Evolutionary conservation across 2,888 invertebrate species (phyloP).

Genomic region (Apotomis betuletana): DNA sequence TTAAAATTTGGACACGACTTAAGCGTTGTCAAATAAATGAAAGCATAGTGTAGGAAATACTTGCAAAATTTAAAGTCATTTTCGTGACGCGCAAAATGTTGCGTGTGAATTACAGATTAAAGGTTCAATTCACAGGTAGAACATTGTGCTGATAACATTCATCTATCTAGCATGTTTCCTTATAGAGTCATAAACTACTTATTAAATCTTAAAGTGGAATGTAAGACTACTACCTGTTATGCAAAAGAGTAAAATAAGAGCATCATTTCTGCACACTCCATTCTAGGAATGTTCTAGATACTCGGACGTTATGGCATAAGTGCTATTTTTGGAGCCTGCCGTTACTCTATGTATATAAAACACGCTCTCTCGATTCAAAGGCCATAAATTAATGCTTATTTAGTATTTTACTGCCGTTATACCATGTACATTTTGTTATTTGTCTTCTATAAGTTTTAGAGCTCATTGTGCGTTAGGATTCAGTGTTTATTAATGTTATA

Average conservation of each 20-base stretch:
- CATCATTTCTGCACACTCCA: not conserved
- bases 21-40: conserved; percentile 21
- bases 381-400: too few relatives aligned
- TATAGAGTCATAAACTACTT: not conserved
- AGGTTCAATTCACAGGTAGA: not conserved
- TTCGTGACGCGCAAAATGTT: conserved; percentile 19
- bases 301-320: not conserved
- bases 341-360: too few relatives aligned
- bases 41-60: conserved; percentile 5
- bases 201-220: conserved; percentile 1
- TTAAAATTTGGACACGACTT: conserved; percentile 30
- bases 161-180: not conserved
- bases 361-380: too few relatives aligned
- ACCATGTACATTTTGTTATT: too few relatives aligned
- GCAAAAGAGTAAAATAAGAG: conserved; percentile 1
- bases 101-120: conserved; percentile 16
- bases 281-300: not conserved
- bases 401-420: too few relatives aligned
- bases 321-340: too few relatives aligned
- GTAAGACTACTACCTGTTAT: conserved; percentile 10
- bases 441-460: too few relatives aligned
- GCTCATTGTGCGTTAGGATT: too few relatives aligned
- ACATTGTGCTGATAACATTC: not conserved
- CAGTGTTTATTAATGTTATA: too few relatives aligned
- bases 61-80: conserved; percentile 6